A percentile compares a stretch with the other conserved stretches of the same genome.
Conservation (phyloP, 2,797 vertebrate species). For the Gymnothorax javanicus region DNA sequence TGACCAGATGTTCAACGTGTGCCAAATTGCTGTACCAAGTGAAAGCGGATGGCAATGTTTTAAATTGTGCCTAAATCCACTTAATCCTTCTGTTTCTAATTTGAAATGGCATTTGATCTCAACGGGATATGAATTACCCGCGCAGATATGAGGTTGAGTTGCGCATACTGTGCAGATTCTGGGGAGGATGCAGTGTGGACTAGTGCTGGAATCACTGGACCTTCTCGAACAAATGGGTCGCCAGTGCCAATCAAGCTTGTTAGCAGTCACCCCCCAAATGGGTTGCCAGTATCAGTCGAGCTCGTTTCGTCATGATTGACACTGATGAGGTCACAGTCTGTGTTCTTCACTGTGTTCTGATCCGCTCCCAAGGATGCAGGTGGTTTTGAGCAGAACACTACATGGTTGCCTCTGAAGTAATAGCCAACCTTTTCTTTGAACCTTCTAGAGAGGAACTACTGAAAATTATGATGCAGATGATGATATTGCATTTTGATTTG, state of each 20-base stretch:
- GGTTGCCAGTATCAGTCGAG: conserved; percentile 37
- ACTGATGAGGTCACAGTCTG: conserved; percentile 58
- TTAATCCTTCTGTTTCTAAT: conserved; percentile 58
- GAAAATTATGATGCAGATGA: neutral
- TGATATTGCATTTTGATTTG: too few species aligned
- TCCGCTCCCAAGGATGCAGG: conserved; percentile 51
- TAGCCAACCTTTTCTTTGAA: neutral
- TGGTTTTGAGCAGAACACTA: conserved; percentile 57
- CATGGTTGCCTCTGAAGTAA: conserved; percentile 44
- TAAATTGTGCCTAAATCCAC: conserved; percentile 54
- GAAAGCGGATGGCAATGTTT: conserved; percentile 57
- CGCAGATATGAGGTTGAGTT: conserved; percentile 54
- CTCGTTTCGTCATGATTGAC: conserved; percentile 57
- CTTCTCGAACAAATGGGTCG: conserved; percentile 39
- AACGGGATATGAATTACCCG: conserved; percentile 51
- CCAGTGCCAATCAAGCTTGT: conserved; percentile 35
- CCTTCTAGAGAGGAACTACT: neutral
- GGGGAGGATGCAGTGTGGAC: conserved; percentile 36
- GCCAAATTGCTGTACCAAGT: conserved; percentile 64
- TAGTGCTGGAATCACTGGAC: conserved; percentile 50
- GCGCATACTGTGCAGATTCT: conserved; percentile 42
- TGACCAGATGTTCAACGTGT: conserved; percentile 78
- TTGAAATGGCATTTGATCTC: conserved; percentile 52
- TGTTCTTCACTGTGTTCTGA: conserved; percentile 61
- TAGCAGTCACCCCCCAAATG: neutral